Conservation (phyloP, 1,140 invertebrate genomes). For the Leptestheria dahalacensis region DNA sequence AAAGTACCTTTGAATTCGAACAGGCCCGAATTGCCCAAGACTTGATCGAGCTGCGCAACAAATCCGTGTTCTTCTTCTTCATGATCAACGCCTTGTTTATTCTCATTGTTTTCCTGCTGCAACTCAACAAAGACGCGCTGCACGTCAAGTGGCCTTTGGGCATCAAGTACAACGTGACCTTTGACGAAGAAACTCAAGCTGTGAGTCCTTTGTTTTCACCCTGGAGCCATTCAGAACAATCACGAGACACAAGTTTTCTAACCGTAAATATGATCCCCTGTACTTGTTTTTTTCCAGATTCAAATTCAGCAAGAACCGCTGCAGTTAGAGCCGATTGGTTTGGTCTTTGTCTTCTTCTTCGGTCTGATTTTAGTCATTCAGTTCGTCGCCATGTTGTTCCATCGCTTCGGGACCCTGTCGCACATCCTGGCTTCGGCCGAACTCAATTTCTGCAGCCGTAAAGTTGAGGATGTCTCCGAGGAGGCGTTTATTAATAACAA, state of each 20-base stretch:
- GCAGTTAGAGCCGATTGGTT: slow-evolving; percentile 56
- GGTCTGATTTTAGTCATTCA: slow-evolving; percentile 54
- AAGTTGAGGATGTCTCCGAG: slow-evolving; percentile 32
- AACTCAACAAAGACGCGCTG: slow-evolving; percentile 52
- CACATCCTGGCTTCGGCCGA: slow-evolving; percentile 65
- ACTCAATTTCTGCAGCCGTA: slow-evolving; percentile 34
- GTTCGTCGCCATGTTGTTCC: slow-evolving; percentile 68
- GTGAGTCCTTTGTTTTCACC: background rate
- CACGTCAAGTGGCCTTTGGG: slow-evolving; percentile 56
- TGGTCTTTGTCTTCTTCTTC: slow-evolving; percentile 59
- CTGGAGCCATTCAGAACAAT: too few relatives aligned
- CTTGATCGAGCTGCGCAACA: slow-evolving; percentile 49
- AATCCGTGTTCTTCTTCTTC: slow-evolving; percentile 58
- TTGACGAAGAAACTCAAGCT: slow-evolving; percentile 21
- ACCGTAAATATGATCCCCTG: background rate
- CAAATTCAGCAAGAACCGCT: slow-evolving; percentile 37
- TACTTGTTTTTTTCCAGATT: slow-evolving; percentile 24
- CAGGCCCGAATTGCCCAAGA: slow-evolving; percentile 35
- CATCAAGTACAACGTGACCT: slow-evolving; percentile 47
- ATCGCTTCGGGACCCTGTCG: slow-evolving; percentile 65
- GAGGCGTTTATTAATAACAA: slow-evolving; percentile 38
- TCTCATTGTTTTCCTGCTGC: slow-evolving; percentile 58
- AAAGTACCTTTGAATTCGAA: background rate
- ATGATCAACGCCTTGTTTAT: slow-evolving; percentile 74
- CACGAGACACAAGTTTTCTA: background rate